Evolutionary conservation across 1,140 invertebrate genomes (phyloP).

Genomic region (Conus betulinus): DNA sequence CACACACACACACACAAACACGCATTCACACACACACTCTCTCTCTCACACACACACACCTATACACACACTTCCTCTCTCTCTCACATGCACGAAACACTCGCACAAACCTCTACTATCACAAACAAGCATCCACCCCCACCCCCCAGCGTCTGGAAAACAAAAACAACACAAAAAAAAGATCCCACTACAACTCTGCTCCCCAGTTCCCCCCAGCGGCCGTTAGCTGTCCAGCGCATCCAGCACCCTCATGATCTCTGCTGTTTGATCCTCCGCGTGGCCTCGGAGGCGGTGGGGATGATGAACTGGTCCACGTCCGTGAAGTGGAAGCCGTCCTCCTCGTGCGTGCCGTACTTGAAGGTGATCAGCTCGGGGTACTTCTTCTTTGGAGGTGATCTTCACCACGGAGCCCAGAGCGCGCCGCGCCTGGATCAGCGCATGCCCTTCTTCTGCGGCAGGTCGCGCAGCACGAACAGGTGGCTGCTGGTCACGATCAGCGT

Average conservation of each 20-base stretch:
- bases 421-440: constrained; percentile 89
- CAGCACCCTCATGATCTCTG: constrained; percentile 80
- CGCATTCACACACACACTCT: neutral
- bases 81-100: neutral
- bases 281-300: constrained; percentile 93
- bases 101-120: too few relatives aligned
- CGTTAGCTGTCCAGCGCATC: constrained; percentile 69
- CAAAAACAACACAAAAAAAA: too few relatives aligned
- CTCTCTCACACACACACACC: neutral
- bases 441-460: constrained; percentile 84
- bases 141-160: neutral
- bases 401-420: constrained; percentile 92
- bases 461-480: constrained; percentile 91
- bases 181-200: too few relatives aligned
- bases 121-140: neutral
- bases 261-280: constrained; percentile 87
- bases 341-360: constrained; percentile 92
- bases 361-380: constrained; percentile 95
- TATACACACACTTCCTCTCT: constrained; percentile 2
- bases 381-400: constrained; percentile 97
- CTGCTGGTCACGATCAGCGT: constrained; percentile 91
- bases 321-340: constrained; percentile 79
- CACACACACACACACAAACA: neutral
- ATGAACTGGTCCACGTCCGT: constrained; percentile 93
- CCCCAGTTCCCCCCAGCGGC: neutral